These are phyloP conservation scores for Corythoichthys haematopterus DNA, from an alignment of 2,113 vertebrate species.

Conservation along the genomic window DNA sequence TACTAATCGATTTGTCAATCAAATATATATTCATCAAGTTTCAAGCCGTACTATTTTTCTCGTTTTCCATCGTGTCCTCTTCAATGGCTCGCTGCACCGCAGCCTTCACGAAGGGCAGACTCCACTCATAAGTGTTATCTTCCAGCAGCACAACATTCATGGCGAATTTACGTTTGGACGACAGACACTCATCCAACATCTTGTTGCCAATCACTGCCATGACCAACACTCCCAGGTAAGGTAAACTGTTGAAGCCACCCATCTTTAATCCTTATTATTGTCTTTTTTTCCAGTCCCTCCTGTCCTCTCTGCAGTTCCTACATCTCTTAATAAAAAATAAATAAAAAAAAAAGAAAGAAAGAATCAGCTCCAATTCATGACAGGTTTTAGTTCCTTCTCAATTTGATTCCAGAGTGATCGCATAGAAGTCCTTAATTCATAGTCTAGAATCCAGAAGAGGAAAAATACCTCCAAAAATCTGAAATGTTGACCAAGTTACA, in stretches of 20 bases:
- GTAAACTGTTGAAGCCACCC: conserved; percentile 22
- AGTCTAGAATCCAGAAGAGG: conserved; percentile 15
- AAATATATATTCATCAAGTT: neutral
- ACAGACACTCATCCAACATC: conserved; percentile 50
- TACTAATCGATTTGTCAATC: no score
- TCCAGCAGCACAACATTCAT: conserved; percentile 87
- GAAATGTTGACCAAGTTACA: neutral
- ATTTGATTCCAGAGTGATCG: conserved; percentile 17
- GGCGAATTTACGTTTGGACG: conserved; percentile 1
- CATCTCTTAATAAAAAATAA: no score
- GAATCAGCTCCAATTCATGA: neutral
- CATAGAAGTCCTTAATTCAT: conserved; percentile 16
- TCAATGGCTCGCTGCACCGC: conserved; percentile 71
- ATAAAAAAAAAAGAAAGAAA: neutral
- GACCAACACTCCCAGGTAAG: conserved; percentile 29
- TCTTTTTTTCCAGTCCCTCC: neutral
- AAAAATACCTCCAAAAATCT: neutral
- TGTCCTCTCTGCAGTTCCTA: conserved; percentile 23
- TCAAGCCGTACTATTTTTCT: conserved; percentile 37
- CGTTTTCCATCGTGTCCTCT: conserved; percentile 51
- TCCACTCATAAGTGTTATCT: conserved; percentile 72
- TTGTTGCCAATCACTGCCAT: conserved; percentile 14
- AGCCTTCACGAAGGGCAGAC: conserved; percentile 46
- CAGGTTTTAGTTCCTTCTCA: neutral
- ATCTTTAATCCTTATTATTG: conserved; percentile 28